Evolutionary conservation across 2,888 invertebrate species (phyloP), one percentile per base, ranked within the genome.

Genomic region (Bellardia bayeri): DNA sequence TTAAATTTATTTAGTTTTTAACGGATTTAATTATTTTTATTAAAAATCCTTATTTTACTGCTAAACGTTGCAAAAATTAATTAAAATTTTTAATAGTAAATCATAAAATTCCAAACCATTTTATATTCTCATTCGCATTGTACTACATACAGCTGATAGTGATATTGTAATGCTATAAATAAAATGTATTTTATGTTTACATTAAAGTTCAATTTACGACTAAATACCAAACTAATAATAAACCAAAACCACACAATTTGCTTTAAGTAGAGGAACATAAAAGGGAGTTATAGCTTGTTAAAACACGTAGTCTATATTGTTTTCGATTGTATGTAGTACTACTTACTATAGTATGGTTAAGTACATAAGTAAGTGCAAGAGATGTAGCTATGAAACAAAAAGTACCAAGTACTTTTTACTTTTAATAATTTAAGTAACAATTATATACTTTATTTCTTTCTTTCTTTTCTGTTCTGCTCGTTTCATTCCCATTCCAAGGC

Each of bases 341-440:
- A n/a, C n/a, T n/a, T n/a, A n/a, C n/a, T n/a, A n/a, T n/a, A 45
- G 45, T 45, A 45, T 45, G 66, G 7, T 37, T 37, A 37, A 45
- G 11, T 45, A 9, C 45, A n/a, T n/a, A n/a, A n/a, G 16, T 16
- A 11, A 71, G 49, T 66, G 33, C 37, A 8, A 40, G 6, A 13
- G 14, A 7, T 56, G 33, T 45, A 78, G 68, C 2, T 33, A 49
- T 42, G 40, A 61, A 58, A 45, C 16, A 69, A 58, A 66, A 54
- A 30, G 49, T 37, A 74, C 4, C 23, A 49, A 40, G 71, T 72
- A 72, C 58, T 40, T 13, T 71, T 49, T 80, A 58, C 64, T 82
- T 82, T 64, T 54, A 63, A 42, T 76, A 69, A 82, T 82, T 76
- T 76, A 82, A 69, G 69, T 61, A 71, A 54, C 75, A 82, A 76